These are phyloP conservation scores for Carabus problematicus DNA, from an alignment of 2,888 invertebrate genomes.

Conservation along the genomic window DNA sequence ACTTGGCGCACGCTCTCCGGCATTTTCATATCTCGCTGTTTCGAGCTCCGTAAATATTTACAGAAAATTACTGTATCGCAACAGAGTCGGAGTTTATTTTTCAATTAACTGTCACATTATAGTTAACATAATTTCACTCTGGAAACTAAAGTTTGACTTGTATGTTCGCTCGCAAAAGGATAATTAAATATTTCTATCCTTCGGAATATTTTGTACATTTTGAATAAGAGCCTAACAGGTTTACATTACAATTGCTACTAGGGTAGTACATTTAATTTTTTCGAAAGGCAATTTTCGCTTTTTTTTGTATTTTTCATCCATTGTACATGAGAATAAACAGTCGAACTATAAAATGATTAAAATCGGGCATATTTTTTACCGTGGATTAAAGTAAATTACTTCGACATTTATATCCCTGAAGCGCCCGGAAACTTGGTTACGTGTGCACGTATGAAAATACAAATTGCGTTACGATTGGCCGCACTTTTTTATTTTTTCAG, in stretches of 20 bases:
- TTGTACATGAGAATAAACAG: slow-evolving; percentile 1
- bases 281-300: not conserved
- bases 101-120: slow-evolving; percentile 37
- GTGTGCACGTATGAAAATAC: slow-evolving; percentile 36
- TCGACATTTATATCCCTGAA: slow-evolving; percentile 40
- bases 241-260: too few relatives aligned
- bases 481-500: slow-evolving; percentile 32
- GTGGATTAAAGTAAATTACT: slow-evolving; percentile 41
- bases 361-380: slow-evolving; percentile 41
- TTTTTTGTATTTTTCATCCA: not conserved
- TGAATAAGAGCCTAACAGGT: too few relatives aligned
- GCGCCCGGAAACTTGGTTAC: slow-evolving; percentile 30
- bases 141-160: not conserved
- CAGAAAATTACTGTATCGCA: slow-evolving; percentile 33
- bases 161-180: too few relatives aligned
- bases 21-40: slow-evolving; percentile 7
- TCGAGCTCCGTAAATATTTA: slow-evolving; percentile 1
- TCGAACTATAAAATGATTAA: slow-evolving; percentile 41
- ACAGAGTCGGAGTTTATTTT: slow-evolving; percentile 33
- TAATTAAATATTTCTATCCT: too few relatives aligned
- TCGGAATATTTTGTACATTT: too few relatives aligned
- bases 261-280: not conserved
- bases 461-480: slow-evolving; percentile 41
- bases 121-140: slow-evolving; percentile 24
- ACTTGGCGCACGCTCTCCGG: slow-evolving; percentile 8